Conservation (phyloP, 1,140 invertebrate genomes). For the Adelges cooleyi region DNA sequence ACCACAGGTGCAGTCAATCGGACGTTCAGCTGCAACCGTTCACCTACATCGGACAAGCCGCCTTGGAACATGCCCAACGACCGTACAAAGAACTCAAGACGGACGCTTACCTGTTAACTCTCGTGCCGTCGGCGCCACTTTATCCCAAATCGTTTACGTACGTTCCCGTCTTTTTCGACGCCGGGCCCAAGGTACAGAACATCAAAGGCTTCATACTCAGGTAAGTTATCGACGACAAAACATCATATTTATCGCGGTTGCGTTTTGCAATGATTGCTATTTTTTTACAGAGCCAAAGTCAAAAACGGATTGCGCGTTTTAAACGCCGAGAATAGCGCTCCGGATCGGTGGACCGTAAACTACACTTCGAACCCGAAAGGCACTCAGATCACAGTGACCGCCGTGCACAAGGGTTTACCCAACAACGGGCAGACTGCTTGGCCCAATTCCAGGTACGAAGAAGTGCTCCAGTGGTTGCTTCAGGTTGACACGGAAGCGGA, state of each 20-base stretch:
- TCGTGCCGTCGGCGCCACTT: constrained; percentile 73
- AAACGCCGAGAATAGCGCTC: constrained; percentile 61
- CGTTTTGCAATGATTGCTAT: neutral
- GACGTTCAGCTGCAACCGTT: constrained; percentile 56
- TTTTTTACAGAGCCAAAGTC: constrained; percentile 59
- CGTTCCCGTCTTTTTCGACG: constrained; percentile 51
- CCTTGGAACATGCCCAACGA: constrained; percentile 59
- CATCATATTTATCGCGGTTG: neutral
- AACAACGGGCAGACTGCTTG: neutral
- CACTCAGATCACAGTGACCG: constrained; percentile 72
- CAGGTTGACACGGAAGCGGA: constrained; percentile 71
- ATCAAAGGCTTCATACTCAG: constrained; percentile 70
- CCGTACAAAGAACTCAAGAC: constrained; percentile 68
- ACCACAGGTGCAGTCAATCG: constrained; percentile 25
- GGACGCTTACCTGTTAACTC: constrained; percentile 64
- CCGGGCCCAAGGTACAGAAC: constrained; percentile 34
- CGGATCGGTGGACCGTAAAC: constrained; percentile 66
- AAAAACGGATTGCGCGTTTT: constrained; percentile 72
- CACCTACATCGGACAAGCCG: constrained; percentile 56
- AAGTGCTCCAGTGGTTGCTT: constrained; percentile 80
- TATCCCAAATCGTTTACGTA: constrained; percentile 80
- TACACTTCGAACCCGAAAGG: constrained; percentile 72
- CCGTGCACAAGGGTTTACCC: constrained; percentile 46
- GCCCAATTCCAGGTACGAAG: constrained; percentile 49
- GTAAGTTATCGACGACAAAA: constrained; percentile 42